Base-by-base conservation (phyloP, 2,113 vertebrate genomes). In the Theropithecus gelada region DNA sequence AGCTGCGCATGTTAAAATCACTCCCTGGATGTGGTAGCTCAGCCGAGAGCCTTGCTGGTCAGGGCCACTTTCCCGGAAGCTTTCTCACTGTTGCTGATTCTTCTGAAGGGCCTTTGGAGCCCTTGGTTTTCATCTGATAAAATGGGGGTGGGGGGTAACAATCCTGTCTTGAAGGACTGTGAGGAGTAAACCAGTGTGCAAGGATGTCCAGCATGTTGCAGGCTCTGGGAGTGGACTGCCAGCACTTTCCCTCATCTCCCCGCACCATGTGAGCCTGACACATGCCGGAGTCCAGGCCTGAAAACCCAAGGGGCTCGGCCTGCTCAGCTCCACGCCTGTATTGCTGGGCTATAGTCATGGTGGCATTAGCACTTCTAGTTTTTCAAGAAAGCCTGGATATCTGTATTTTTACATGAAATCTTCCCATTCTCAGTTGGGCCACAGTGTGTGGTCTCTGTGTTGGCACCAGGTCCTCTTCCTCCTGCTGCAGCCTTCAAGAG, bases 281-380 rank as follows among this genome's bases (percentile, higher is more conserved):
- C 35, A 35, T 43, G 23, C 85, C 23, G 3, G 20, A 8, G 9
- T 22, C 2, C 25, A 50, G 38, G 12, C 52, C 76, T 68, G 64
- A 8, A n/a, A 38, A 81, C 92, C 22, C 8, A 2, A 52, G 16
- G 27, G 17, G 22, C 61, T 86, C 2, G 14, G 64, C 3, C 30
- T 2, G 0, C 70, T 35, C 38, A 38, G 14, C 70, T 57, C 57
- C 25, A 64, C 0, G 3, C 20, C 3, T 7, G 3, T n/a, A 8
- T 72, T 14, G 1, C 40, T 3, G 25, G 59, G 43, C 79, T n/a
- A 22, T 64, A 61, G n/a, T n/a, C 64, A 43, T 1, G 2, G 4
- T 48, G 38, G 1, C 6, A 23, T 48, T 38, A 38, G 25, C 38
- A 83, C 48, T 68, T 86, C 43, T 14, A 27, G 30, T 6, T 25